phyloP scores from a whole-genome alignment of 2,113 vertebrate species.

The Xiphophorus hellerii region DNA sequence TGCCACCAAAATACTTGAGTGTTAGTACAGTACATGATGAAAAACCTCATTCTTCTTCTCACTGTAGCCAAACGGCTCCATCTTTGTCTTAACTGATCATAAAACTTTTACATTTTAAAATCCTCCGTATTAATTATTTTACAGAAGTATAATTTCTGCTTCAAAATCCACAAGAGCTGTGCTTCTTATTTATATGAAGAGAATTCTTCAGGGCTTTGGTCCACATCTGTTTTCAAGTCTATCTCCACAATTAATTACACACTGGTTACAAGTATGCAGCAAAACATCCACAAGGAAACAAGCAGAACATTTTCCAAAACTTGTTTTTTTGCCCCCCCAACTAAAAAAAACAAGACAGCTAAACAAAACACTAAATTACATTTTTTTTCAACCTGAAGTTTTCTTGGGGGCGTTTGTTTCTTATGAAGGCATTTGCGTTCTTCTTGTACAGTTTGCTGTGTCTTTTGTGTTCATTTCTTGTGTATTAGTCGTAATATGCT shows the following conservation, averaged over 20 bases:
- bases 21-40: neutral
- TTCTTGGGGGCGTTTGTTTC: neutral
- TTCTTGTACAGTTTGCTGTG: too few species aligned
- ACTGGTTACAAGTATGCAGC: slow-evolving; percentile 49
- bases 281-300: slow-evolving; percentile 52
- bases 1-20: neutral
- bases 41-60: neutral
- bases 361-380: neutral
- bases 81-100: neutral
- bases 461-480: too few species aligned
- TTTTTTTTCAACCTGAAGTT: neutral
- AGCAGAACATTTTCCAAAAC: slow-evolving; percentile 62
- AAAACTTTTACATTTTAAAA: neutral
- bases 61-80: neutral
- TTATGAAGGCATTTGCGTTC: neutral
- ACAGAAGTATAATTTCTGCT: neutral
- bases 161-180: neutral
- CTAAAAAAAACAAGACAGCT: slow-evolving; percentile 22
- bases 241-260: slow-evolving; percentile 60
- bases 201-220: slow-evolving; percentile 16
- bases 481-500: neutral
- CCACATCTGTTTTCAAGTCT: slow-evolving; percentile 68
- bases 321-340: slow-evolving; percentile 11
- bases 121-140: neutral
- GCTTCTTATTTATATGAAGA: slow-evolving; percentile 9